These are phyloP conservation scores for Corydoras sp. DNA, from an alignment of 2,113 vertebrate genomes.

Conservation along the genomic window DNA sequence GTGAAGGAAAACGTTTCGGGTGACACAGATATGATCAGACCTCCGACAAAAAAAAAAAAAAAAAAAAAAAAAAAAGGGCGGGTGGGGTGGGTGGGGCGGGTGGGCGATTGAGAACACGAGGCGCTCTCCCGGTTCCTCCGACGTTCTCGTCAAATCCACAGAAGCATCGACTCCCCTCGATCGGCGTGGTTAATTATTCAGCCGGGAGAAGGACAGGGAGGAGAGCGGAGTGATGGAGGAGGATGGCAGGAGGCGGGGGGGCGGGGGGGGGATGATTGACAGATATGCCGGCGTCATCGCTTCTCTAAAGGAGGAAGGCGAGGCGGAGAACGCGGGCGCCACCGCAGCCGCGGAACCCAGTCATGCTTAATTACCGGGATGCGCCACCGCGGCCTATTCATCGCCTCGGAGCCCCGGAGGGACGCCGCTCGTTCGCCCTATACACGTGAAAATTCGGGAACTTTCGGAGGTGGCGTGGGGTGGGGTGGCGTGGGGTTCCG, in stretches of 20 bases:
- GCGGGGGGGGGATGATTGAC: constrained; percentile 55
- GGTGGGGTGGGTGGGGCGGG: no score
- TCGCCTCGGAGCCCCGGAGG: constrained; percentile 30
- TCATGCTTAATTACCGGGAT: constrained; percentile 67
- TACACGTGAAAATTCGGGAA: neutral
- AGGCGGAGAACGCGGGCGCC: constrained; percentile 10
- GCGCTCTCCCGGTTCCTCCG: neutral
- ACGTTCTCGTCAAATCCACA: constrained; percentile 11
- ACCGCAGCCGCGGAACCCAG: constrained; percentile 39
- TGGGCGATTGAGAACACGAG: neutral
- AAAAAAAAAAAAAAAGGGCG: neutral
- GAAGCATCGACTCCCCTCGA: constrained; percentile 55
- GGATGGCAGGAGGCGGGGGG: constrained; percentile 44
- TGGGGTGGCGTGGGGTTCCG: no score
- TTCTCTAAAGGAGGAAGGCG: constrained; percentile 54
- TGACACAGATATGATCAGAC: constrained; percentile 54
- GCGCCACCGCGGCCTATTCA: constrained; percentile 50
- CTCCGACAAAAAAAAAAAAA: constrained; percentile 36
- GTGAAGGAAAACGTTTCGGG: constrained; percentile 60
- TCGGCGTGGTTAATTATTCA: constrained; percentile 73
- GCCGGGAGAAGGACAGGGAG: constrained; percentile 31
- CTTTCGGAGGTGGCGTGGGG: neutral
- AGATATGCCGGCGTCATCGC: constrained; percentile 63
- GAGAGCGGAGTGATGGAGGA: constrained; percentile 45
- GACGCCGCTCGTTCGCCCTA: constrained; percentile 14